Evolutionary conservation across 2,113 vertebrate genomes (phyloP), one percentile per base, ranked within the genome.

Genomic region (Pelusios castaneus): DNA sequence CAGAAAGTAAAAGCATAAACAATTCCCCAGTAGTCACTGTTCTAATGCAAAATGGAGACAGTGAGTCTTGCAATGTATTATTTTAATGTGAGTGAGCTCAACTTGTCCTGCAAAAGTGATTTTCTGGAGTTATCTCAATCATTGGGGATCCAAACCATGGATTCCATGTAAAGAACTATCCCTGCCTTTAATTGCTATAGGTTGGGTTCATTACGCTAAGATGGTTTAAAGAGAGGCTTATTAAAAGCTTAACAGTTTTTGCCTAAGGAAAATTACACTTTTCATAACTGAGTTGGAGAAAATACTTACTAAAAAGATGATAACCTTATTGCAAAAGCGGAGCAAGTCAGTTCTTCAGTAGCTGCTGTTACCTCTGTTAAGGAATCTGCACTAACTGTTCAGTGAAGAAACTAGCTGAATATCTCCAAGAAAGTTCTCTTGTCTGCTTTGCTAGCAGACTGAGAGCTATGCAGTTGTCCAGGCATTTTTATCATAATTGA

Each of bases 241-340:
- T 81, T 29, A 83, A 92, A 60, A 90, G 80, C 14, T 10, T 54
- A n/a, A 45, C 9, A 6, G 1, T 58, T 67, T 88, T 47, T 85
- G 43, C 45, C 34, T 47, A 85, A 29, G 49, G 82, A 88, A 84
- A 93, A 82, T 91, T 83, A 60, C 14, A 87, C 6, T 94, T 91
- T 94, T 88, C 31, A 9, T 87, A 0, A 38, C 81, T 19, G 86
- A 73, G 21, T 81, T 82, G 89, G 78, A 86, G 80, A 81, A 81
- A 56, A 54, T 80, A 52, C 77, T 52, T 80, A 63, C 31, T 31
- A 34, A 31, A 73, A 73, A 89, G 91, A 92, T 55, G 91, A 92
- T 55, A 80, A 63, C 38, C 86, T 93, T 0, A 81, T 54, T 86
- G n/a, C 56, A 87, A 91, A 52, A 75, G 25, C 16, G 4, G 80